Evolutionary conservation across 2,113 vertebrate genomes (phyloP), one percentile per base, ranked within the genome.

Genomic region (Pangasianodon gigas): DNA sequence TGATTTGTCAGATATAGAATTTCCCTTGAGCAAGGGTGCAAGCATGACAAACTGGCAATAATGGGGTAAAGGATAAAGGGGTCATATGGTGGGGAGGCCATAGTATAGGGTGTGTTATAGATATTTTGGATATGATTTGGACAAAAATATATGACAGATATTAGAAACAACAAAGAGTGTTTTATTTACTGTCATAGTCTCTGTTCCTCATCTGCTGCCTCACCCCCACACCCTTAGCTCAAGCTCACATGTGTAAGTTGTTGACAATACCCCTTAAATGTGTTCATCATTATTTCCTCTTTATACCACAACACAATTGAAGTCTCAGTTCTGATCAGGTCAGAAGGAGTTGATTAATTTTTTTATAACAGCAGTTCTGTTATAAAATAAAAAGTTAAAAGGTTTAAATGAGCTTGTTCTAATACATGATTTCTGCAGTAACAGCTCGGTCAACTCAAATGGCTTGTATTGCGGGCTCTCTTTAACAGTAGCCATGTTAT

Each of bases 1-100:
- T 51, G 90, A 71, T 88, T 79, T 54, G 48, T 58, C 69, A 56
- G 14, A 85, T 80, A 56, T 84, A 71, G 51, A 32, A 58, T 81
- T 52, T 32, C 46, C 56, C 21, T 9, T 75, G 6, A 46, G 2
- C 46, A 24, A 75, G 74, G 8, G 74, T 75, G 8, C 41, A 44
- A 24, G 44, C 11, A 4, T 51, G 75, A 79, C 41, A 77, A 24
- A 44, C 21, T 5, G 9, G 19, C 74, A 46, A 14, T 26, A 48
- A 79, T 6, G 46, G 11, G 24, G 24, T 51, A 48, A 6, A 5
- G 46, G 10, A 5, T 46, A 26, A 79, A 79, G 10, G 5, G 74
- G 13, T 77, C 21, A 4, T n/a, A 2, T 46, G 77, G 44, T 51
- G 26, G 13, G 11, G 3, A 79, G 24, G 41, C 24, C 13, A 10